Evolutionary conservation across 92 coral and sea anemone species (phyloP), one percentile per base, ranked within the genome.

Genomic region (Bergia sp.): DNA sequence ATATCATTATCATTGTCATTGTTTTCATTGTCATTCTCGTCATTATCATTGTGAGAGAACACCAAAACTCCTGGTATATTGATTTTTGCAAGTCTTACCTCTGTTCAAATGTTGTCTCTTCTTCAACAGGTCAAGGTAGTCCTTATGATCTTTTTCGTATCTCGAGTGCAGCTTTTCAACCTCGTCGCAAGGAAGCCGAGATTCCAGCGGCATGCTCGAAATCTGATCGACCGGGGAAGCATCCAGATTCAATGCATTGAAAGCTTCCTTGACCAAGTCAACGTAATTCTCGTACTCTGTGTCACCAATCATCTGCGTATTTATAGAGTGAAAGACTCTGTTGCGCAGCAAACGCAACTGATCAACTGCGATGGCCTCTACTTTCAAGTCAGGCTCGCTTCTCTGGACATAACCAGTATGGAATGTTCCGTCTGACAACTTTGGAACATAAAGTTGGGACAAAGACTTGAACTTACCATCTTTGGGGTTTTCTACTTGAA

Each of bases 271-370:
- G 29, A 44, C 81, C 37, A 41, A 11, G 9, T 3, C 57, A n/a
- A 42, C 53, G 20, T 77, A 77, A 4, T 77, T 42, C 57, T 44
- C 7, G 57, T 77, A 77, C 29, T 77, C 55, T 77, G 49, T 42
- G 18, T 77, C 81, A 11, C 53, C 81, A 42, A 77, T 77, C 41
- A 23, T 29, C 20, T 29, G 55, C 37, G 81, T 45, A 13, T 18
- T 77, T 5, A 58, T 42, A 8, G 81, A 44, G 44, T 77, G 81
- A 38, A 77, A 77, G 1, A 77, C 61, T 44, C 38, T 77, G 81
- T 77, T 77, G 4, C 81, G 81, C 37, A 77, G 81, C 20, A 77
- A 47, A 3, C 81, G 29, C 37, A 77, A 58, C 61, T 77, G 81
- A 77, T 77, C 81, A 23, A 77, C 29, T 4, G 81, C 81, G 4